Percentiles rank a stretch among this genome's conserved stretches.
phyloP scores from a whole-genome alignment of 1,140 invertebrate species.

The Sweltsa coloradensis region DNA sequence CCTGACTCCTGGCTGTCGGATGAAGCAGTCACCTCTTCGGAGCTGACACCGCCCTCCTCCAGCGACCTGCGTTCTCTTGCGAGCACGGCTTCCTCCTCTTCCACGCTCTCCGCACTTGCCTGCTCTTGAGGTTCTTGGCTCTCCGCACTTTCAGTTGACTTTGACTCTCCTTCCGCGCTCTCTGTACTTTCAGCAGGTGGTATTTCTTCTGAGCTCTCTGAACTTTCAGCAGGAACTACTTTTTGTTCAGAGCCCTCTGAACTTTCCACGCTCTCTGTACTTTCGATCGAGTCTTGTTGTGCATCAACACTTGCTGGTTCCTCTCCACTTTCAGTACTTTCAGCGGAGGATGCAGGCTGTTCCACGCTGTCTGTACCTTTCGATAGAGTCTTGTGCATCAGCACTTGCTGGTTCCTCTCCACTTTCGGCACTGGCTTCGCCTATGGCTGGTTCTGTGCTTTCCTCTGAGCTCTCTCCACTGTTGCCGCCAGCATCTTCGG shows the following conservation, averaged over 20 bases:
- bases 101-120: slow-evolving; percentile 1
- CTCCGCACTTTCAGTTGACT: slow-evolving; percentile 6
- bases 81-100: background rate
- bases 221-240: background rate
- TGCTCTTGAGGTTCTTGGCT: slow-evolving; percentile 2
- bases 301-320: slow-evolving; percentile 7
- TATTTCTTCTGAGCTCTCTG: too few species aligned
- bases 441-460: slow-evolving; percentile 4
- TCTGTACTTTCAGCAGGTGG: slow-evolving; percentile 11
- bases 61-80: background rate
- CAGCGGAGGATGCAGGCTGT: slow-evolving; percentile 11
- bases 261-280: slow-evolving; percentile 26
- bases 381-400: slow-evolving; percentile 4
- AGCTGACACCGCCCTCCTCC: slow-evolving; percentile 2
- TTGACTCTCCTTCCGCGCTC: slow-evolving; percentile 7
- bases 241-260: slow-evolving; percentile 22
- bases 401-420: slow-evolving; percentile 8
- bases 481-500: slow-evolving; percentile 16
- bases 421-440: slow-evolving; percentile 8
- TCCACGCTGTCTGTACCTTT: slow-evolving; percentile 24
- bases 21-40: slow-evolving; percentile 11
- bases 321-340: too few species aligned
- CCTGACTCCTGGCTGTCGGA: too few species aligned
- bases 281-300: slow-evolving; percentile 3
- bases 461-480: slow-evolving; percentile 15